Base-by-base conservation (phyloP, 1,140 invertebrate genomes). In the Pseudomyrmex cubaensis region DNA sequence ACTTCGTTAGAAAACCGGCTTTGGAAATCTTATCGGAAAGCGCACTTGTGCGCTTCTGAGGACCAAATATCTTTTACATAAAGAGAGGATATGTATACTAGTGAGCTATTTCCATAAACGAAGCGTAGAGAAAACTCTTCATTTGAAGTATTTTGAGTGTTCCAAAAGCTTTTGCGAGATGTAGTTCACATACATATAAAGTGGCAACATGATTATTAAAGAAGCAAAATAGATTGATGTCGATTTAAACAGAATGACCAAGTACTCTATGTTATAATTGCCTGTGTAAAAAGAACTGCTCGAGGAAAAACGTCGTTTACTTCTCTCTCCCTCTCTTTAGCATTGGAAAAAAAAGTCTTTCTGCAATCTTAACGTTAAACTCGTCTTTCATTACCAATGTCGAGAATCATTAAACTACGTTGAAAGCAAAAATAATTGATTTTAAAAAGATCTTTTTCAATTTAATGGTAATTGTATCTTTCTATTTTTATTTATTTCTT, bases 101-200 rank as follows among this genome's bases (percentile, higher is more conserved):
- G 20, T 20, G 44, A 50, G 20, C 54, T 44, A 59, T 20, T 69
- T 78, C 10, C 12, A 48, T 70, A 78, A 80, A 80, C 66, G 59
- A 80, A 80, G 44, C 20, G n/a, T n/a, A 70, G 76, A 59, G 64
- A 57, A 35, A 78, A 78, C 54, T 80, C 66, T 80, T 80, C 61
- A 80, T 72, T 44, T 0, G 54, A 13, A 46, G 22, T 72, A 46
- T 80, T 72, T 72, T 46, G 54, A 80, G 69, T 61, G 66, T 72
- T n/a, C 20, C 7, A 15, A 61, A 80, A n/a, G 54, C 61, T 2
- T 46, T 80, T n/a, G n/a, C 20, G n/a, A 57, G 2, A 48, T 54
- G 12, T 17, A 17, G 10, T 20, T 70, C 54, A 69, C 15, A 70
- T 35, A 72, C 50, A 12, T 13, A 54, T 44, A 20, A 25, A 70